Conservation (phyloP, 2,888 invertebrate species). For the Coremacera marginata region DNA sequence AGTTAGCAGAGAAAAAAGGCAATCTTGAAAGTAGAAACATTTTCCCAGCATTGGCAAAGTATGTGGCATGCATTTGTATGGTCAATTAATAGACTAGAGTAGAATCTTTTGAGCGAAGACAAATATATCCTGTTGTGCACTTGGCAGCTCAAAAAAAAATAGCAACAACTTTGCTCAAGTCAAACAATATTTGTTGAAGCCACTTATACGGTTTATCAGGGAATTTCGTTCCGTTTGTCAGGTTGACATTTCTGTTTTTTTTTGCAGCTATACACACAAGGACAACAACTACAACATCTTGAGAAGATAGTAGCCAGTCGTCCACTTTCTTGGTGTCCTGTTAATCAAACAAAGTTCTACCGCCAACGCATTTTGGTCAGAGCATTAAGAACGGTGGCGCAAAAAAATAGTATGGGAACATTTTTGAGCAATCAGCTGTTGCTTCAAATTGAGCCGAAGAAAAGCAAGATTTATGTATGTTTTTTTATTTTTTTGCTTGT, state of each 20-base stretch:
- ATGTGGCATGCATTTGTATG: not conserved
- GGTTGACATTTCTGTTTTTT: conserved; percentile 49
- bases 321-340: conserved; percentile 34
- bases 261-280: conserved; percentile 18
- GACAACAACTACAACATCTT: not conserved
- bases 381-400: not conserved
- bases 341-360: conserved; percentile 29
- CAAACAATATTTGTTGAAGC: conserved; percentile 47
- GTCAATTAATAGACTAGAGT: conserved; percentile 21
- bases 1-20: not conserved
- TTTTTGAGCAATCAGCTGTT: conserved; percentile 47
- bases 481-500: not conserved
- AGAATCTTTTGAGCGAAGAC: not conserved
- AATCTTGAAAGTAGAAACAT: not conserved
- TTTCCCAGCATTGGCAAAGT: conserved; percentile 20
- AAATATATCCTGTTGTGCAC: conserved; percentile 30
- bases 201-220: conserved; percentile 48
- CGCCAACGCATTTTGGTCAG: not conserved
- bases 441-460: conserved; percentile 7
- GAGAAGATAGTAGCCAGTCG: conserved; percentile 4
- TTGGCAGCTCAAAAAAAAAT: conserved; percentile 20
- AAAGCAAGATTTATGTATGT: not conserved
- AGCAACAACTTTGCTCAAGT: conserved; percentile 30
- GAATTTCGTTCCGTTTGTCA: conserved; percentile 48
- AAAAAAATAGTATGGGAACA: conserved; percentile 41